Conservation (phyloP, 1,140 invertebrate genomes). For the Chironomus tepperi region DNA sequence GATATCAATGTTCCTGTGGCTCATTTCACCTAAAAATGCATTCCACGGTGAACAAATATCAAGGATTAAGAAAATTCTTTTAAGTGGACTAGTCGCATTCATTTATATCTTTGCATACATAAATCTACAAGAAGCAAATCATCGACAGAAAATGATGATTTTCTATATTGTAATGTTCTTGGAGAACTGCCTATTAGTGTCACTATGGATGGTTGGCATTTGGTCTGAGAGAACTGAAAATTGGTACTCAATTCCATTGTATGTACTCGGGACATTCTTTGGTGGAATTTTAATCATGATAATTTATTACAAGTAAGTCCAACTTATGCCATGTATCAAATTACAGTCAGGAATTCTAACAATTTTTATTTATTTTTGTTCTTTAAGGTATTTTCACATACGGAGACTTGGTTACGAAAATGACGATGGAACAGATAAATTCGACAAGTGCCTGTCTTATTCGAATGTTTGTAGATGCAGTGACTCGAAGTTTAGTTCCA, state of each 20-base stretch:
- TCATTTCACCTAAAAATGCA: slow-evolving; percentile 74
- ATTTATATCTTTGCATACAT: slow-evolving; percentile 87
- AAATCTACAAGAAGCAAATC: slow-evolving; percentile 73
- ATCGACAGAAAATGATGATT: slow-evolving; percentile 70
- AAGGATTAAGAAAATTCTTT: slow-evolving; percentile 51
- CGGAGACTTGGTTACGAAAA: slow-evolving; percentile 52
- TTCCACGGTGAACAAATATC: slow-evolving; percentile 72
- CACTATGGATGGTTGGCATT: slow-evolving; percentile 57
- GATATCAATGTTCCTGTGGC: slow-evolving; percentile 76
- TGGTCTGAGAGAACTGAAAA: slow-evolving; percentile 34
- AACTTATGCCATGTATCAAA: too few species aligned
- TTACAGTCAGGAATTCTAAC: neutral
- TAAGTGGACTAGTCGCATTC: slow-evolving; percentile 69
- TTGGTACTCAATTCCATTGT: slow-evolving; percentile 42
- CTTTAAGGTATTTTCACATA: slow-evolving; percentile 56
- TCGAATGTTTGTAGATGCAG: neutral
- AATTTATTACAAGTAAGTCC: slow-evolving; percentile 67
- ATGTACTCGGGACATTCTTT: slow-evolving; percentile 58
- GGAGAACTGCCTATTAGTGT: slow-evolving; percentile 69
- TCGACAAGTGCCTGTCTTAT: slow-evolving; percentile 31
- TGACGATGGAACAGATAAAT: slow-evolving; percentile 30
- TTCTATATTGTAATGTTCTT: slow-evolving; percentile 89
- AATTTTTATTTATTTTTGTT: slow-evolving; percentile 24
- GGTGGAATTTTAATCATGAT: slow-evolving; percentile 74
- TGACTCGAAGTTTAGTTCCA: neutral